Conservation (phyloP, 2,888 invertebrate genomes). For the Bellardia bayeri region DNA sequence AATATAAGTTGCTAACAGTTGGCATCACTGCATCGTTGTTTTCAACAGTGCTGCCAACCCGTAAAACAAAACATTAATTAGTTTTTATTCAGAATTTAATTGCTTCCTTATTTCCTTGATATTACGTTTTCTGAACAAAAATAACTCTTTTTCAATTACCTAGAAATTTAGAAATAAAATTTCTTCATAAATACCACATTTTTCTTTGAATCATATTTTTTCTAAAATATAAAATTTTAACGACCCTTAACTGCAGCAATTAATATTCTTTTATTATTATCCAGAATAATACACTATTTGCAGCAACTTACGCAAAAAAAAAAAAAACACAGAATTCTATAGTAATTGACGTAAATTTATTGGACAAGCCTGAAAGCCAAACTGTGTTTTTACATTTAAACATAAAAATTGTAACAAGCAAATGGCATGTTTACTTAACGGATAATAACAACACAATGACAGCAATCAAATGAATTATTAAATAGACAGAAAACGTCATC, state of each 20-base stretch:
- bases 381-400: constrained; percentile 11
- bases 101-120: no score
- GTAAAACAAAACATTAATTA: no score
- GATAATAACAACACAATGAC: not conserved
- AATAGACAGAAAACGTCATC: constrained; percentile 11
- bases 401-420: not conserved
- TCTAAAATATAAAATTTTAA: not conserved
- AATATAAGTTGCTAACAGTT: no score
- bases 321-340: not conserved
- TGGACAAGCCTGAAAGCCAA: not conserved
- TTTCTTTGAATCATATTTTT: not conserved
- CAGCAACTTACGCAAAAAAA: not conserved
- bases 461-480: constrained; percentile 31
- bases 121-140: no score
- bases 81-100: no score
- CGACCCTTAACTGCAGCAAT: not conserved
- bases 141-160: no score
- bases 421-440: constrained; percentile 16
- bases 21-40: no score
- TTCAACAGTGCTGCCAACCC: no score
- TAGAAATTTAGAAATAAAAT: no score
- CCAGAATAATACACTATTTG: not conserved
- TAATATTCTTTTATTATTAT: not conserved
- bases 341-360: not conserved
- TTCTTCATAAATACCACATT: no score